A percentile compares a stretch with the other conserved stretches of the same genome.
These are phyloP conservation scores for Artemisiospiza belli DNA, from an alignment of 2,113 vertebrate genomes.

Conservation along the genomic window DNA sequence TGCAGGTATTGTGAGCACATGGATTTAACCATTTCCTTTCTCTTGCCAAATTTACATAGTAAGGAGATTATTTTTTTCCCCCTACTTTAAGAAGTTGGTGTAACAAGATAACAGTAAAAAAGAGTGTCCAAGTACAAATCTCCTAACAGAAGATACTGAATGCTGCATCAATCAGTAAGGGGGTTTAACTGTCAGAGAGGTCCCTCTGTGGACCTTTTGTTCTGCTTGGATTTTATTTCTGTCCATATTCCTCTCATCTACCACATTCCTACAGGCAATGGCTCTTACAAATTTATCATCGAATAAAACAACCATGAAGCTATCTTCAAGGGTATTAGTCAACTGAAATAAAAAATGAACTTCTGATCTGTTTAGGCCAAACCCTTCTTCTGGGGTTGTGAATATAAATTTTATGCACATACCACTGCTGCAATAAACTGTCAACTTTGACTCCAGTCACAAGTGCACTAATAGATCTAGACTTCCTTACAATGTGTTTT, in stretches of 20 bases:
- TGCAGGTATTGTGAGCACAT: background rate
- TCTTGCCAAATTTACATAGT: background rate
- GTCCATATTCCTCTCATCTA: background rate
- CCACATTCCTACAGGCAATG: background rate
- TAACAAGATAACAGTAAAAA: background rate
- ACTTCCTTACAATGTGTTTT: background rate
- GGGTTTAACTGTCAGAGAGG: background rate
- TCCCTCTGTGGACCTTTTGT: background rate
- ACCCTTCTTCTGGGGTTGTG: background rate
- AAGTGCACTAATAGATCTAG: background rate
- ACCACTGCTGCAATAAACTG: background rate
- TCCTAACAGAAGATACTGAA: background rate
- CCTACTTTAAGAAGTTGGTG: background rate
- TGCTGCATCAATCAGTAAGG: background rate
- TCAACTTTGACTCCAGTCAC: background rate
- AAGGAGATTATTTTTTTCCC: background rate
- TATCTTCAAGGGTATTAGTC: constrained; percentile 14
- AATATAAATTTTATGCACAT: background rate
- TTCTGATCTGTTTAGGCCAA: background rate
- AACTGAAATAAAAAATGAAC: background rate
- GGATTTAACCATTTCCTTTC: background rate
- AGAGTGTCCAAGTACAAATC: background rate
- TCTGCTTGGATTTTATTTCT: constrained; percentile 31
- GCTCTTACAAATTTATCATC: background rate
- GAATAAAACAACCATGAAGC: background rate